phyloP scores from a whole-genome alignment of 2,113 vertebrate genomes.

The Charadrius vociferus region DNA sequence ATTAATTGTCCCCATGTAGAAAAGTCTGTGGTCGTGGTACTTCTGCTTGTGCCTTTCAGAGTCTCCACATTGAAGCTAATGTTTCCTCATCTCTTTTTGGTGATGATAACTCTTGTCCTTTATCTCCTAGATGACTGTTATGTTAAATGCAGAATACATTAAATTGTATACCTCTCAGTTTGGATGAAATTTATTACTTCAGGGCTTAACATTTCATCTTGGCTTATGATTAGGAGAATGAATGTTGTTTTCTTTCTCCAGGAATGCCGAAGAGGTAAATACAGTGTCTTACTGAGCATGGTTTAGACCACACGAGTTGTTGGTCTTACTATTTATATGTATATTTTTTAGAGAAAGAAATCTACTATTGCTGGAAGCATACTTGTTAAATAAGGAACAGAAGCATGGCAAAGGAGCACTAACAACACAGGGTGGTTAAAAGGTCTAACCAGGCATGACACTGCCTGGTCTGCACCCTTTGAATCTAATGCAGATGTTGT shows the following conservation, averaged over 20 bases:
- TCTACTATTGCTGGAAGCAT: background rate
- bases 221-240: conserved; percentile 5
- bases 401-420: background rate
- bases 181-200: conserved; percentile 43
- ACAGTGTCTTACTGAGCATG: background rate
- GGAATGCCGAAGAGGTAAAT: conserved; percentile 34
- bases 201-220: conserved; percentile 62
- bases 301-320: conserved; percentile 49
- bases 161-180: conserved; percentile 31
- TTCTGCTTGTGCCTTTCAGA: background rate
- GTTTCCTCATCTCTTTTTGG: background rate
- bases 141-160: background rate
- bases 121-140: background rate
- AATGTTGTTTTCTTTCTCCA: conserved; percentile 44
- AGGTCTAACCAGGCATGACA: background rate
- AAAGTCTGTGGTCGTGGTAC: background rate
- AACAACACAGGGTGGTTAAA: background rate
- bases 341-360: background rate
- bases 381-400: background rate
- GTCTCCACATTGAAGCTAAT: background rate
- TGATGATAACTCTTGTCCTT: background rate
- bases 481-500: background rate
- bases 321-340: background rate
- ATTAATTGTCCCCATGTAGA: background rate
- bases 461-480: background rate